Conservation (phyloP, 2,888 invertebrate species). For the Craniophora ligustri region DNA sequence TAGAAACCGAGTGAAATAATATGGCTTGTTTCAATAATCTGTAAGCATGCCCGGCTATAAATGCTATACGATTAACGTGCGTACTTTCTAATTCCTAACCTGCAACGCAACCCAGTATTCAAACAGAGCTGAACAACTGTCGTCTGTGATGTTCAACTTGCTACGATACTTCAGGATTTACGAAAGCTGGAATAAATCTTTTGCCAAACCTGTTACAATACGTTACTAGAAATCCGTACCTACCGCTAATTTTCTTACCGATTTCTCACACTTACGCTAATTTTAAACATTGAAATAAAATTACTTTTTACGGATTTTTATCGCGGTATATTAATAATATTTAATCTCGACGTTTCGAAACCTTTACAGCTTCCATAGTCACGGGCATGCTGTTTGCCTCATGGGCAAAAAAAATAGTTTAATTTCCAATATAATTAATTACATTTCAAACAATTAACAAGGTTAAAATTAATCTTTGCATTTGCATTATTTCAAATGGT, state of each 20-base stretch:
- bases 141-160: slow-evolving; percentile 31
- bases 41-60: slow-evolving; percentile 48
- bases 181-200: background rate
- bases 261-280: too few relatives aligned
- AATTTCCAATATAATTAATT: too few relatives aligned
- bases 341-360: too few relatives aligned
- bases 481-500: background rate
- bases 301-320: too few relatives aligned
- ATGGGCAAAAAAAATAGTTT: too few relatives aligned
- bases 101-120: slow-evolving; percentile 48
- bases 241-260: too few relatives aligned
- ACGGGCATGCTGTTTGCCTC: too few relatives aligned
- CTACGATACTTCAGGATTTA: slow-evolving; percentile 24
- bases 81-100: slow-evolving; percentile 62
- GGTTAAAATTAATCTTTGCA: background rate
- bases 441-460: background rate
- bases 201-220: background rate
- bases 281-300: too few relatives aligned
- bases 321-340: too few relatives aligned
- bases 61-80: slow-evolving; percentile 51
- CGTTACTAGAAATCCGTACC: too few relatives aligned
- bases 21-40: slow-evolving; percentile 43
- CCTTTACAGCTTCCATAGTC: too few relatives aligned
- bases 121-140: slow-evolving; percentile 58
- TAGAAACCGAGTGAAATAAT: slow-evolving; percentile 54